phyloP scores from a whole-genome alignment of 2,113 vertebrate species.

The Myanophis thanlyinensis region DNA sequence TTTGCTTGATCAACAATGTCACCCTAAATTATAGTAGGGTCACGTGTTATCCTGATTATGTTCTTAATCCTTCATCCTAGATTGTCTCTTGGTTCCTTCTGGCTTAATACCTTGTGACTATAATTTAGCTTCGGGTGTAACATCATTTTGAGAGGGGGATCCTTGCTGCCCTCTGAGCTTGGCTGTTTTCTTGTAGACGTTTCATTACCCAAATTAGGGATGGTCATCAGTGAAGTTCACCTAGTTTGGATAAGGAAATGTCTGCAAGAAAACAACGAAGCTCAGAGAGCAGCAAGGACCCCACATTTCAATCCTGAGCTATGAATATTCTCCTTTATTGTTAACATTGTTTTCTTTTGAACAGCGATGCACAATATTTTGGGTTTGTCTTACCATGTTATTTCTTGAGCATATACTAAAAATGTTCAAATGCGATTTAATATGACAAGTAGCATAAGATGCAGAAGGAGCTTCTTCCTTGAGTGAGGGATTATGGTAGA shows the following conservation, averaged over 20 bases:
- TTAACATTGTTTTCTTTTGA: background rate
- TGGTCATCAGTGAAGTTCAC: background rate
- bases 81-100: background rate
- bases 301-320: background rate
- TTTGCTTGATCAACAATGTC: background rate
- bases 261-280: background rate
- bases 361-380: background rate
- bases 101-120: background rate
- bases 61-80: background rate
- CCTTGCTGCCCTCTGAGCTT: background rate
- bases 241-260: background rate
- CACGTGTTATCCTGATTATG: background rate
- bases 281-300: background rate
- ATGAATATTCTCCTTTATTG: background rate
- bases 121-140: background rate
- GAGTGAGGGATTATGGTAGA: background rate
- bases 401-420: background rate
- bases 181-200: background rate
- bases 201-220: background rate
- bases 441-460: background rate
- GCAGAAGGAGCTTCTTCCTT: background rate
- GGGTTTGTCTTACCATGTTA: background rate
- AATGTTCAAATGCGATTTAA: background rate
- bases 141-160: background rate
- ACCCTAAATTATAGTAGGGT: background rate